Base-by-base conservation (phyloP, 2,888 invertebrate species). In the Cecidostiba fungosa region DNA sequence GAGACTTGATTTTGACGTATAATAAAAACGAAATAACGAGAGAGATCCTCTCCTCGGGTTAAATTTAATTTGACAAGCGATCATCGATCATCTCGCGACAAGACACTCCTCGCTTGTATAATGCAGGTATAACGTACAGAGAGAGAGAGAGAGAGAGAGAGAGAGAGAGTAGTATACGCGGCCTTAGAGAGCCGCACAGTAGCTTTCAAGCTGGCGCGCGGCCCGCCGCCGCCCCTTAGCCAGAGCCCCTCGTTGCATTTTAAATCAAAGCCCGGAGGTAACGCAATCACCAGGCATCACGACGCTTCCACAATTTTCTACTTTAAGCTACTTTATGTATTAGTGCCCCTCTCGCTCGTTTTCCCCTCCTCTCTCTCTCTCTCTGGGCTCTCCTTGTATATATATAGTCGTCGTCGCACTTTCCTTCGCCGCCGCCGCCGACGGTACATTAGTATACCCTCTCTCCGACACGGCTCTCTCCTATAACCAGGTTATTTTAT, bases 231-330 rank as follows among this genome's bases (percentile, higher is more conserved):
- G 84, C 87, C 81, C 89, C 88, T 87, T 85, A 85, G 87, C 87
- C 88, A 19, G 54, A 89, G 89, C 92, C 92, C 92, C 91, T 92
- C 93, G 93, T 91, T 93, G 93, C 92, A 93, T 93, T 93, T 93
- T 93, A 93, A 93, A 93, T 93, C 93, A 93, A 93, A 93, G 93
- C 93, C 93, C 91, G 90, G 91, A 92, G 93, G 93, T 93, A 93
- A 93, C 93, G 93, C 93, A 93, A 93, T 93, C 93, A 93, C 92
- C 92, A 92, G 90, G 93, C 93, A 93, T 93, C 93, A 93, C 93
- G 93, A 93, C 93, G 93, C 93, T 93, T 93, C 93, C 93, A 93
- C 93, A 93, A 93, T 93, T 93, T 93, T 93, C 93, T 93, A 93
- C 93, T 93, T 93, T 93, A 93, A 93, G 93, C 93, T 93, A 93